Evolutionary conservation across 2,113 vertebrate genomes (phyloP), one percentile per base, ranked within the genome.

Genomic region (Otolemur garnettii): DNA sequence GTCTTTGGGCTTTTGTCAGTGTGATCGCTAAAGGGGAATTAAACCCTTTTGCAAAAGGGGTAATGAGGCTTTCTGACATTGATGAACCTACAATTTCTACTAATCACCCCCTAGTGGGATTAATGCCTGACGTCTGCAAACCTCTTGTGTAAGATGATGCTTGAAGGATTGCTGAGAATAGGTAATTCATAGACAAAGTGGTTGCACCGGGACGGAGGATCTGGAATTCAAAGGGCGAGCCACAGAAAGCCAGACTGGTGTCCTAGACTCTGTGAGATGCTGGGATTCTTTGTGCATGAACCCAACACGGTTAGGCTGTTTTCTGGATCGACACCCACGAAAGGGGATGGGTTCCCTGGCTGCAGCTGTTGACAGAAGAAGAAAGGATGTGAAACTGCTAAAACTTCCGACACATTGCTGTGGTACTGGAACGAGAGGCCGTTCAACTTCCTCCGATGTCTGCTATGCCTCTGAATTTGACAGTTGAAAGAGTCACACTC

Each of bases 31-130:
- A 96, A 92, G 80, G 68, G 30, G n/a, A 69, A 87, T 77, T 81
- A 91, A 72, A 66, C 7, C 22, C 86, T 95, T 95, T 91, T 96
- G 88, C 92, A 72, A 93, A 88, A 91, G 35, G 97, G 88, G 74
- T 93, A 91, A 83, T 87, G 92, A 97, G 93, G 68, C 55, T 90
- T 75, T 62, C 80, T 95, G 66, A 93, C 60, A 66, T 74, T 84
- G 78, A 90, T 86, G 71, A 87, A 92, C 90, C 96, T 94, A 87
- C 50, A 59, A n/a, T 74, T 95, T 86, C 78, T 83, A 42, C 78
- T 93, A 66, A 78, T 91, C 60, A 59, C 90, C 72, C 13, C 10
- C 59, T 75, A 21, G 21, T 53, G 71, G 35, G 35, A 35, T n/a
- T 57, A 22, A 78, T 55, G 86, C 60, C 87, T 83, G 33, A 66